Percentiles rank a stretch among this genome's conserved stretches.
Evolutionary conservation across 2,888 invertebrate species (phyloP).

Genomic region (Nyleta sp.): DNA sequence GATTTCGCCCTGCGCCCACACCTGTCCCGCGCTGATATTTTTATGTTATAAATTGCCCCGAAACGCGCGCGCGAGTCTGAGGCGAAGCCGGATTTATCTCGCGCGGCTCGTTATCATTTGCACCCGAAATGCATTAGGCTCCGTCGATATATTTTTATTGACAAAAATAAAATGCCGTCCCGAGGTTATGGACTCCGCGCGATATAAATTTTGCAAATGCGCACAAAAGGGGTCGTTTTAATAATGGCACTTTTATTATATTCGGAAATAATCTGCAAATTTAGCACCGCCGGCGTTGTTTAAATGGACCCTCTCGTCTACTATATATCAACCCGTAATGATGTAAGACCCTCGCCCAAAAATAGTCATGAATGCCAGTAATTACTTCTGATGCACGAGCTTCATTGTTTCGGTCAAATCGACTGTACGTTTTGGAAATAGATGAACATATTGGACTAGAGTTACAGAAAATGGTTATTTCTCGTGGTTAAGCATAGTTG

Average conservation of each 20-base stretch:
- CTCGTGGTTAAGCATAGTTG: no score
- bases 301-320: slow-evolving; percentile 15
- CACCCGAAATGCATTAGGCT: slow-evolving; percentile 49
- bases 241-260: slow-evolving; percentile 50
- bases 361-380: no score
- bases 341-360: slow-evolving; percentile 34
- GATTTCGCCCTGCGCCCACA: slow-evolving; percentile 69
- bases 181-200: slow-evolving; percentile 20
- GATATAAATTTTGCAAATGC: slow-evolving; percentile 44
- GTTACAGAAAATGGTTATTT: no score
- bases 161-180: slow-evolving; percentile 53
- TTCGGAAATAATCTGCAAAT: slow-evolving; percentile 51
- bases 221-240: slow-evolving; percentile 49
- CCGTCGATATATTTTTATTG: slow-evolving; percentile 63
- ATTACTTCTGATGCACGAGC: no score
- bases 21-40: slow-evolving; percentile 63
- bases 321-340: slow-evolving; percentile 21
- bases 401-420: no score
- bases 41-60: slow-evolving; percentile 61
- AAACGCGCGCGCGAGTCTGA: slow-evolving; percentile 50
- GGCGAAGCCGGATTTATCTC: slow-evolving; percentile 63
- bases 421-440: no score
- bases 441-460: no score
- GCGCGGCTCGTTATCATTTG: slow-evolving; percentile 57
- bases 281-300: slow-evolving; percentile 33